Percentiles rank a stretch among this genome's conserved stretches.
Conservation (phyloP, 2,888 invertebrate genomes). For the Syritta pipiens region DNA sequence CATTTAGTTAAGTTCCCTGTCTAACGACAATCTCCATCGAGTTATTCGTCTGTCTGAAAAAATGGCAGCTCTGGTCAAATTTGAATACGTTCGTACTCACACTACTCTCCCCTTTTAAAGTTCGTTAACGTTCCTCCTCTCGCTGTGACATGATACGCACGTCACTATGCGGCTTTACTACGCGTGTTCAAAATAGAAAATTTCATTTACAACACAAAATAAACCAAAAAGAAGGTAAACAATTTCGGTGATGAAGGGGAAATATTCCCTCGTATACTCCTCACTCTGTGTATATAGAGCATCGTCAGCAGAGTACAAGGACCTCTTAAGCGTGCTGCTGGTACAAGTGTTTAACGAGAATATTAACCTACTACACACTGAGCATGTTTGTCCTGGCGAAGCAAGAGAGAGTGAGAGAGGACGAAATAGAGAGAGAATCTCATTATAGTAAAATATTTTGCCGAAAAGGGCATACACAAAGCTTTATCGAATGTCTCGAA, state of each 20-base stretch:
- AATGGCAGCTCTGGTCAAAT: neutral
- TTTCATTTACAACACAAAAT: conserved; percentile 30
- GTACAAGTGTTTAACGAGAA: conserved; percentile 15
- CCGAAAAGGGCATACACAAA: conserved; percentile 7
- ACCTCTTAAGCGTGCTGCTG: conserved; percentile 46
- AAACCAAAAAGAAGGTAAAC: conserved; percentile 1
- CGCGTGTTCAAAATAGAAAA: conserved; percentile 49
- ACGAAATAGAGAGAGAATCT: conserved; percentile 7
- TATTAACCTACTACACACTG: conserved; percentile 39
- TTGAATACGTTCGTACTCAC: conserved; percentile 4
- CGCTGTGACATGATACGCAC: conserved; percentile 23
- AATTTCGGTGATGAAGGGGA: neutral
- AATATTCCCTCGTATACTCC: neutral
- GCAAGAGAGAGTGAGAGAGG: neutral
- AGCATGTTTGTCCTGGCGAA: conserved; percentile 20
- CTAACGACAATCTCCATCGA: too few species aligned
- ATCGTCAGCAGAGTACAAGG: conserved; percentile 51
- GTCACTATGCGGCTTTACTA: conserved; percentile 57
- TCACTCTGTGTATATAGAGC: conserved; percentile 22
- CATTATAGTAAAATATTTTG: conserved; percentile 49
- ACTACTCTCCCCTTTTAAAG: neutral
- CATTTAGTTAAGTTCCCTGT: too few species aligned
- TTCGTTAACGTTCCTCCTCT: conserved; percentile 3
- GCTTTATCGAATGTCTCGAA: conserved; percentile 30
- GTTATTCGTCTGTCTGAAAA: neutral